Evolutionary conservation across 2,113 vertebrate genomes (phyloP), one percentile per base, ranked within the genome.

Genomic region (Peromyscus polionotus): DNA sequence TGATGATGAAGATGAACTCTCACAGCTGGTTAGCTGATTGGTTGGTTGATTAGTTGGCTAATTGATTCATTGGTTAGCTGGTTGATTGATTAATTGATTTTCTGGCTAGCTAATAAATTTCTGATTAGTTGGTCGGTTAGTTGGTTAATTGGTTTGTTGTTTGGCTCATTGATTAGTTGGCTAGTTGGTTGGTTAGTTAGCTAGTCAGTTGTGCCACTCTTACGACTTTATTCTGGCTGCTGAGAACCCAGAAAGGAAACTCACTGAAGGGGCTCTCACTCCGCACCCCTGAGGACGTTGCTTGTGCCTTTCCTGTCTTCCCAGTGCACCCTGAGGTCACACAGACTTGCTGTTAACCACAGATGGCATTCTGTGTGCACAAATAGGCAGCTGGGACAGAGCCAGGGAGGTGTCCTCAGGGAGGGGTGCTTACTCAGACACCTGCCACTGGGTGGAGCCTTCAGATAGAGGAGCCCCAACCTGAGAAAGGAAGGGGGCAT

Each of bases 361-460:
- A 57, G 20, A 24, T 4, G 26, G 20, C 26, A 6, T 65, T 22
- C 3, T 24, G 85, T 42, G 42, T 1, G 33, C 19, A 68, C 1
- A 0, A 7, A 61, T 33, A 1, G 36, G 36, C 7, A 0, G 19
- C 22, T 12, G 3, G 11, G 8, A 4, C 48, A 1, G 4, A 7
- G 63, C 67, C 39, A 31, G 73, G 77, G 19, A 11, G 7, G 4
- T 31, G 7, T 45, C 26, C 17, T 67, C 1, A 6, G 68, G 70
- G 48, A 33, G 26, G 16, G 26, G 7, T 9, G 36, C 17, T 7
- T 17, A 3, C n/a, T 22, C 54, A 67, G 94, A 67, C 22, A 8
- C 51, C 24, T 33, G 26, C 76, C 57, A 54, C 17, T 51, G 19
- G 42, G 10, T 26, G 51, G 80, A 19, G 9, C 33, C 54, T 70